phyloP scores from a whole-genome alignment of 2,888 invertebrate genomes.

The Drosophila putrida region DNA sequence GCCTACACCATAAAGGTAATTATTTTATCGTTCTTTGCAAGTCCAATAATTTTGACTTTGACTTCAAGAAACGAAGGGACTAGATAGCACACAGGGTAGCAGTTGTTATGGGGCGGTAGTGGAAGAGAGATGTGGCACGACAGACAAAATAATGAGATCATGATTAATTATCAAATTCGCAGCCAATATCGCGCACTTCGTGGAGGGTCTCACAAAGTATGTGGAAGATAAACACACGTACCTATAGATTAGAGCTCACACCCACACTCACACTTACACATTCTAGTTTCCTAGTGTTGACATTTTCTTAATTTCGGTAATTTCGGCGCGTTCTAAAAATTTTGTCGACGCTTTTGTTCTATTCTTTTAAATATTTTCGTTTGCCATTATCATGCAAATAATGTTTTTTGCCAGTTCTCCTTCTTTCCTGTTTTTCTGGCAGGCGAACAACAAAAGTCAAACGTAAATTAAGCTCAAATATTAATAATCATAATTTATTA shows the following conservation, averaged over 20 bases:
- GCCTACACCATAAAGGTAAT: neutral
- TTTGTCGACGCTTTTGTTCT: neutral
- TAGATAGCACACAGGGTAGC: too few species aligned
- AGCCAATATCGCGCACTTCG: constrained; percentile 53
- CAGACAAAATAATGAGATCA: constrained; percentile 65
- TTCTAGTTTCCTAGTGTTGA: neutral
- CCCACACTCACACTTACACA: neutral
- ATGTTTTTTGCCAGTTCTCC: neutral
- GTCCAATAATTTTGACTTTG: too few species aligned
- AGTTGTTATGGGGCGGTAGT: constrained; percentile 7
- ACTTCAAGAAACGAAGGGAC: neutral
- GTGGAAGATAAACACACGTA: neutral
- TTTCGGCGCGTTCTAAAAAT: neutral
- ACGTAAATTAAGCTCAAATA: neutral
- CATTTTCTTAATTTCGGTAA: neutral
- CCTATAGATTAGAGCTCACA: neutral
- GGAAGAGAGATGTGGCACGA: constrained; percentile 23
- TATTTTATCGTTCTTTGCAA: neutral
- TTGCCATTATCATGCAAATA: neutral
- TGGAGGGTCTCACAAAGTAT: neutral
- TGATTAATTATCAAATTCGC: constrained; percentile 82
- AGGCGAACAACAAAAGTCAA: neutral
- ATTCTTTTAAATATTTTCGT: neutral
- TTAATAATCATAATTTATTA: constrained; percentile 2
- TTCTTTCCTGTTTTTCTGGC: neutral